phyloP scores from a whole-genome alignment of 2,888 invertebrate genomes.

The Spodoptera picta region DNA sequence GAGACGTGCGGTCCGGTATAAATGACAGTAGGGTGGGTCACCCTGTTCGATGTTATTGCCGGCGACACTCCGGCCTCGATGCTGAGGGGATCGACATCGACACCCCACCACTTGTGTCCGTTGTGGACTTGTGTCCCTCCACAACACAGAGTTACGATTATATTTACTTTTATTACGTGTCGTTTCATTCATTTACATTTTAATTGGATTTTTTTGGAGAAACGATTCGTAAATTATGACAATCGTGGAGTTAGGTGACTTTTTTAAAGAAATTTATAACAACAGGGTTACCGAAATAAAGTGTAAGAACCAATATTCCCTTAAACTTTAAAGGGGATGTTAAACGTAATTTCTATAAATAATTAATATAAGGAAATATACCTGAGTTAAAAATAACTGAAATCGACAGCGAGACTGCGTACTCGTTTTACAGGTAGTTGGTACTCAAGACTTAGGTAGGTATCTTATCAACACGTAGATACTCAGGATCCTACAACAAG shows the following conservation, averaged over 20 bases:
- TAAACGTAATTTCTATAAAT: neutral
- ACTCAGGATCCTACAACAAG: no score
- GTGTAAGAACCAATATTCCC: no score
- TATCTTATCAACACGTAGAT: neutral
- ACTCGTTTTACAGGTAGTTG: slow-evolving; percentile 21
- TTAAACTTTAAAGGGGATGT: no score
- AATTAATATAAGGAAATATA: no score
- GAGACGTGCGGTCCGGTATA: slow-evolving; percentile 53
- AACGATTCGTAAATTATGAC: no score
- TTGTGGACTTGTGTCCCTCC: slow-evolving; percentile 30
- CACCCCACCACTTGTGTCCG: slow-evolving; percentile 25
- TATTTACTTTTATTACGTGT: slow-evolving; percentile 42
- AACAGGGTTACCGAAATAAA: no score
- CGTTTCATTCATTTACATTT: slow-evolving; percentile 41
- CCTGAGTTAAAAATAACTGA: no score
- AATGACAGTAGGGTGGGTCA: slow-evolving; percentile 51
- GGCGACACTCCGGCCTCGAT: slow-evolving; percentile 8
- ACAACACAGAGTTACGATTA: slow-evolving; percentile 41
- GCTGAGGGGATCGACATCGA: slow-evolving; percentile 10
- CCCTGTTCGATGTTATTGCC: slow-evolving; percentile 30
- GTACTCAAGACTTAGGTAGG: slow-evolving; percentile 5
- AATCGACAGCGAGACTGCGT: slow-evolving; percentile 1
- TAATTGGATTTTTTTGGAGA: slow-evolving; percentile 31
- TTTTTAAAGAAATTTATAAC: no score
- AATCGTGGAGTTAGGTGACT: no score